Conservation (phyloP, 1,140 invertebrate species). For the Rhyacophila brunnea region DNA sequence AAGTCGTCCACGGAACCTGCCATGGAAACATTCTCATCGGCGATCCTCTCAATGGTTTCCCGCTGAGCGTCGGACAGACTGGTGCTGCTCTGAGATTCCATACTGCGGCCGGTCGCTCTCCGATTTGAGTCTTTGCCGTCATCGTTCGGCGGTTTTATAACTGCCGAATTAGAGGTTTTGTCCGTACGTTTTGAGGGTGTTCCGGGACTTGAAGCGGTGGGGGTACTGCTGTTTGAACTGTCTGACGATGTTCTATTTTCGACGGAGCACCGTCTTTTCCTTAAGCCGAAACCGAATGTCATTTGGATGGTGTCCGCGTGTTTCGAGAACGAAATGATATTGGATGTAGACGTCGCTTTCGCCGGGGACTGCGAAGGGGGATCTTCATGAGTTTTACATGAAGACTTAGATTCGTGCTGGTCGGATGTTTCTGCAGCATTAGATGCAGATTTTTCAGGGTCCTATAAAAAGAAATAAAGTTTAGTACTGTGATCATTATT, state of each 20-base stretch:
- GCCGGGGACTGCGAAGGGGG: background rate
- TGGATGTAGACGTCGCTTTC: constrained; percentile 9
- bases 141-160: constrained; percentile 36
- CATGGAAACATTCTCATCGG: constrained; percentile 29
- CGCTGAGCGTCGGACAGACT: constrained; percentile 20
- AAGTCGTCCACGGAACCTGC: constrained; percentile 4
- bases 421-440: constrained; percentile 6
- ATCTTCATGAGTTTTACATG: constrained; percentile 5
- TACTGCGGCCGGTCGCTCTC: background rate
- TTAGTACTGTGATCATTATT: background rate
- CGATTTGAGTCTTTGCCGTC: constrained; percentile 42
- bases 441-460: constrained; percentile 15
- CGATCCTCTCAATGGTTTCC: constrained; percentile 38
- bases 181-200: constrained; percentile 43
- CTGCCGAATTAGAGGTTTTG: constrained; percentile 33
- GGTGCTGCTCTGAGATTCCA: constrained; percentile 4
- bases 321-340: constrained; percentile 28
- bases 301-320: constrained; percentile 22
- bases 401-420: background rate
- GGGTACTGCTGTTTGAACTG: constrained; percentile 54
- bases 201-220: constrained; percentile 53
- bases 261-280: constrained; percentile 57
- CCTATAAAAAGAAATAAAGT: constrained; percentile 8
- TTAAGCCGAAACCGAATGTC: constrained; percentile 44
- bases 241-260: constrained; percentile 54